These are phyloP conservation scores for Palythoa caribaeorum DNA, from an alignment of 92 coral and sea anemone genomes.

Conservation along the genomic window DNA sequence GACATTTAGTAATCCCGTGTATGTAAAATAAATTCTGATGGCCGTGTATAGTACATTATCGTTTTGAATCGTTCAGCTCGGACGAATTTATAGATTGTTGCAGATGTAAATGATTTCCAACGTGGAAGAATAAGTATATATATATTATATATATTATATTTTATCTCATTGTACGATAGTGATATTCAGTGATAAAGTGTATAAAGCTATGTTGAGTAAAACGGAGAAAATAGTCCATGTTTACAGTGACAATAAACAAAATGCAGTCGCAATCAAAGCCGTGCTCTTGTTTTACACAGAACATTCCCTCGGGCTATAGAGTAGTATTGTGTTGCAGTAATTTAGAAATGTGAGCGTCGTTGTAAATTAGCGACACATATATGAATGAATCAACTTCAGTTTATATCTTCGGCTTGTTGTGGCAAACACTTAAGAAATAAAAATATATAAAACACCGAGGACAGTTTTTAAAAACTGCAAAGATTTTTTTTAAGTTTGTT, in stretches of 20 bases:
- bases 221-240: not conserved
- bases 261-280: constrained; percentile 2
- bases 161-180: constrained; percentile 41
- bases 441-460: not conserved
- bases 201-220: constrained; percentile 49
- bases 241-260: constrained; percentile 45
- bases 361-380: constrained; percentile 8
- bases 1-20: constrained; percentile 32
- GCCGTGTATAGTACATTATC: constrained; percentile 83
- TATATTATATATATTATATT: constrained; percentile 43
- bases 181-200: constrained; percentile 34
- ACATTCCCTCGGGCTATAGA: constrained; percentile 21
- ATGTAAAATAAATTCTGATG: constrained; percentile 56
- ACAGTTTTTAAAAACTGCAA: not conserved
- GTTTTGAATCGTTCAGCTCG: constrained; percentile 48
- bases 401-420: no score
- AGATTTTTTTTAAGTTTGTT: constrained; percentile 21
- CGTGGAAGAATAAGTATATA: constrained; percentile 50
- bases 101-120: constrained; percentile 75
- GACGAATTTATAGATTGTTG: constrained; percentile 54
- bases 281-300: constrained; percentile 3
- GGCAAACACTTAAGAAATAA: not conserved
- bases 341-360: constrained; percentile 34
- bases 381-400: not conserved
- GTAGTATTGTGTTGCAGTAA: constrained; percentile 34